Evolutionary conservation across 2,888 invertebrate species (phyloP).

Genomic region (Synanthedon tipuliformis): DNA sequence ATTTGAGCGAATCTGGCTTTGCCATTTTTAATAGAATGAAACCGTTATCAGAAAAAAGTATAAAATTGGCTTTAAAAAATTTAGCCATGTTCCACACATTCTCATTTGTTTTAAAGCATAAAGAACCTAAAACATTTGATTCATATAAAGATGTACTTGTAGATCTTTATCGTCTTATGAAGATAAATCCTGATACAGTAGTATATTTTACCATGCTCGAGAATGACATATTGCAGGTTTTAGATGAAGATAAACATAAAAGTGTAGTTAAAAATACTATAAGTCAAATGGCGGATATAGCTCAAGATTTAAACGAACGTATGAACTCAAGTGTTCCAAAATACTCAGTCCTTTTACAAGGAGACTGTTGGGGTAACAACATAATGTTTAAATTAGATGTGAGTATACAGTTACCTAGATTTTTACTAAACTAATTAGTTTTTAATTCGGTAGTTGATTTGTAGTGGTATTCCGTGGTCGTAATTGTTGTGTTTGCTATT

Average conservation of each 20-base stretch:
- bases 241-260: constrained; percentile 18
- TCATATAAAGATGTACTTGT: constrained; percentile 10
- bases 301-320: constrained; percentile 11
- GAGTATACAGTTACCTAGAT: background rate
- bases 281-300: background rate
- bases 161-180: constrained; percentile 11
- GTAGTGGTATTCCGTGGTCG: no score
- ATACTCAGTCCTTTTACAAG: constrained; percentile 16
- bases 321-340: constrained; percentile 11
- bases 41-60: constrained; percentile 18
- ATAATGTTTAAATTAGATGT: constrained; percentile 5
- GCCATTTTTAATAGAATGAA: constrained; percentile 8
- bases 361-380: constrained; percentile 7
- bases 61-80: constrained; percentile 19
- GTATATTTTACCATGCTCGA: constrained; percentile 10
- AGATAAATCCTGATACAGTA: background rate
- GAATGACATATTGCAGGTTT: constrained; percentile 6
- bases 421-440: no score
- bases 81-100: constrained; percentile 1
- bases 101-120: constrained; percentile 2
- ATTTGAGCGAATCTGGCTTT: background rate
- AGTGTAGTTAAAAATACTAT: constrained; percentile 16
- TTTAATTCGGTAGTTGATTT: no score
- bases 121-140: constrained; percentile 20
- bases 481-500: no score